Conservation (phyloP, 1,140 invertebrate genomes). For the Hypsibius dujardini region DNA sequence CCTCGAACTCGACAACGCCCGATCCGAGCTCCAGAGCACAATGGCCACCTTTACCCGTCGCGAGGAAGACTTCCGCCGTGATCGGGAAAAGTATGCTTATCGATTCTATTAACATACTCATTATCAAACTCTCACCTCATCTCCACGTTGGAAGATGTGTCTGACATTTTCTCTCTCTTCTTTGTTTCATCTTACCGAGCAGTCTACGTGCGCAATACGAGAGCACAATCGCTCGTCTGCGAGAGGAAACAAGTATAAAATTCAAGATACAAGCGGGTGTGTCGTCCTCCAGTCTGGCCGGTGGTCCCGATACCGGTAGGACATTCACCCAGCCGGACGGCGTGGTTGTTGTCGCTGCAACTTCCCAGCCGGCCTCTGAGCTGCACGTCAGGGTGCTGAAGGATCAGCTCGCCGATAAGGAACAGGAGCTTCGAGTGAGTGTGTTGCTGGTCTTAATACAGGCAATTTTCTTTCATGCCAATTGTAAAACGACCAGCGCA, state of each 20-base stretch:
- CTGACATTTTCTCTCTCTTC: neutral
- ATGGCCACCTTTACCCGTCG: neutral
- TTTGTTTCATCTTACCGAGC: no score
- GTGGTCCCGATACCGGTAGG: neutral
- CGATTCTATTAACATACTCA: no score
- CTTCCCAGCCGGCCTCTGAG: neutral
- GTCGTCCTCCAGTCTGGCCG: neutral
- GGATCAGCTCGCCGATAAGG: neutral
- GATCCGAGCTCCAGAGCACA: neutral
- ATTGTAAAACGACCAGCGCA: no score
- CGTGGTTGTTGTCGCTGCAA: neutral
- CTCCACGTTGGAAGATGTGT: neutral
- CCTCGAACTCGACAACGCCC: neutral
- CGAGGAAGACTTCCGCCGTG: neutral
- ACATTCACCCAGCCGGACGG: neutral
- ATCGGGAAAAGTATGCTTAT: slow-evolving; percentile 4
- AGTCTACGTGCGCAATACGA: neutral
- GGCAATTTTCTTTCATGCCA: neutral
- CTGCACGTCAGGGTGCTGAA: neutral
- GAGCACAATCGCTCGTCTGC: neutral
- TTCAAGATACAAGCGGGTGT: neutral
- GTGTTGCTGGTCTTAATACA: neutral
- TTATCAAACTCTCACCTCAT: no score
- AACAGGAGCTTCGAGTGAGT: neutral
- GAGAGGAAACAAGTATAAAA: neutral